Evolutionary conservation across 2,888 invertebrate species (phyloP).

Genomic region (Eretmocerus hayati): DNA sequence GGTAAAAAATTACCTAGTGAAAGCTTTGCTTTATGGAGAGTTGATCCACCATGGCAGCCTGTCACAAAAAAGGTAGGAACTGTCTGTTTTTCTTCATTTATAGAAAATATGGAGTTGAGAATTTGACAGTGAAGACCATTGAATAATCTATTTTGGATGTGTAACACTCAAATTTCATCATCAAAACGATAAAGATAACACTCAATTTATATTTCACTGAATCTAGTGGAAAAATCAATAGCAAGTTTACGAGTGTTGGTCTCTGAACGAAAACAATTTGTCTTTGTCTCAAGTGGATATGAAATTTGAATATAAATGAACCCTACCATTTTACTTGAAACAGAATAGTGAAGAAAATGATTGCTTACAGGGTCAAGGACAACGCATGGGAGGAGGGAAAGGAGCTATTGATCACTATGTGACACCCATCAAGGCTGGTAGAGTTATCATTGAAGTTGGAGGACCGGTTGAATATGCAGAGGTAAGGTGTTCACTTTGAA

Average conservation of each 20-base stretch:
- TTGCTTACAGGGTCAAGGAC: constrained; percentile 71
- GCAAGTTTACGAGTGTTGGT: background rate
- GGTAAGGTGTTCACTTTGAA: constrained; percentile 32
- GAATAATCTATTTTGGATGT: no score
- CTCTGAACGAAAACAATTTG: background rate
- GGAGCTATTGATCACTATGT: constrained; percentile 91
- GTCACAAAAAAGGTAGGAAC: constrained; percentile 76
- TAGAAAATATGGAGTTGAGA: no score
- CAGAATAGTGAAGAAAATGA: background rate
- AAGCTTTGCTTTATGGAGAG: constrained; percentile 92
- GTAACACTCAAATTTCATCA: no score
- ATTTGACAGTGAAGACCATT: no score
- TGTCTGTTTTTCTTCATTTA: no score
- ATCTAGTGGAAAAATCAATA: no score
- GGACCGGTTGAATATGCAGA: constrained; percentile 83
- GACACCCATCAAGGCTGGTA: constrained; percentile 82
- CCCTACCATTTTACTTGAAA: background rate
- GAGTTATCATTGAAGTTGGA: constrained; percentile 89
- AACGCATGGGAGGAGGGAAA: constrained; percentile 95
- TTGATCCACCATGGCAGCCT: constrained; percentile 95
- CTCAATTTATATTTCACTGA: no score
- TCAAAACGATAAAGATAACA: no score
- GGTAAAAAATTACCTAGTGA: constrained; percentile 71
- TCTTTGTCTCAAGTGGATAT: background rate
- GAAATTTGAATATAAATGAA: constrained; percentile 1